Evolutionary conservation across 2,888 invertebrate species (phyloP), one percentile per base, ranked within the genome.

Genomic region (Luffia ferchaultella): DNA sequence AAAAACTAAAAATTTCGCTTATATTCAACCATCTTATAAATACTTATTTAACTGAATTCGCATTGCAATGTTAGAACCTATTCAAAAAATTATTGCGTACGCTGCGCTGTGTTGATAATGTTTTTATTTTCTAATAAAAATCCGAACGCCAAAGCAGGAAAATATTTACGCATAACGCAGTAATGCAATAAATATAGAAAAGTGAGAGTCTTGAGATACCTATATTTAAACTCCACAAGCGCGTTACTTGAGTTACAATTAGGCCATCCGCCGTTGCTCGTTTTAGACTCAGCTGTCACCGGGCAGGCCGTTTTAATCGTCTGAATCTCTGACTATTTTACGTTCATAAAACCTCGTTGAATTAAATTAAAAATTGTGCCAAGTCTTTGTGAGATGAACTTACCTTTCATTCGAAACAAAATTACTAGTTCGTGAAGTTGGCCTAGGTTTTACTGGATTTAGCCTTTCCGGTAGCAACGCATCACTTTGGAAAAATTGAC

Each of bases 401-500:
- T 71, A 82, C 83, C 79, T 76, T 60, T 67, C 70, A 64, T 75
- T 65, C 16, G 72, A 70, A 69, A 75, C 65, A 56, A 77, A 58
- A 73, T 74, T 72, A 68, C 87, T 80, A 68, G 85, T 84, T 60
- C 88, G 86, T 48, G 90, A 89, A n/a, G 87, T 79, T 53, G 89
- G 88, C 56, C 88, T 83, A 56, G 88, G 88, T 70, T 87, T 89
- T 60, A 88, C 82, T 56, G 89, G 89, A 70, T 91, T 90, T 51
- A 87, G 82, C 66, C 91, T 86, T 70, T 92, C 93, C 54, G 93
- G 93, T 62, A 93, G 80, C 61, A 93, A 75, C 54, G 91, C 90
- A 73, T 93, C 91, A 70, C 90, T 89, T 83, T 92, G 90, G 76
- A 89, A 94, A 78, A 89, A 94, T 80, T 94, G 93, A 80, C 94